A percentile compares a stretch with the other conserved stretches of the same genome.
phyloP scores from a whole-genome alignment of 2,797 vertebrate genomes.

The Syndactyla subalaris region DNA sequence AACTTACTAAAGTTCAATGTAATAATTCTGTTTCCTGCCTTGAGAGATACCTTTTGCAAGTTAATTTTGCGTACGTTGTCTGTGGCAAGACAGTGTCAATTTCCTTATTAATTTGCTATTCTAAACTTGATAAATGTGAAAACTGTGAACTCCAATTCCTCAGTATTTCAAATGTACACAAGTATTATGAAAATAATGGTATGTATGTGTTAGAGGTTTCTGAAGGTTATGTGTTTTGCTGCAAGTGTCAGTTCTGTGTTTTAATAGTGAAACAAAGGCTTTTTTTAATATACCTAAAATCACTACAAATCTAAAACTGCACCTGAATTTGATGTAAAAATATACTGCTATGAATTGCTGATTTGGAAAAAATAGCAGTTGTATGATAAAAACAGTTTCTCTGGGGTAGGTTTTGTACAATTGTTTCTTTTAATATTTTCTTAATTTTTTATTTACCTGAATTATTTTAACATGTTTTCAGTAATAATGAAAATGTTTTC shows the following conservation, averaged over 20 bases:
- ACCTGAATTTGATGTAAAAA: neutral
- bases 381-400: neutral
- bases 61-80: neutral
- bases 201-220: neutral
- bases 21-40: neutral
- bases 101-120: neutral
- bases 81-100: neutral
- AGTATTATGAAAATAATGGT: neutral
- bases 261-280: neutral
- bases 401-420: fast-evolving
- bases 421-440: neutral
- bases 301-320: neutral
- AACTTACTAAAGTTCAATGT: neutral
- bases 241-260: neutral
- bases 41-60: neutral
- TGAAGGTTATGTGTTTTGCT: neutral
- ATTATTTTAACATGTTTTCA: neutral
- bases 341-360: neutral
- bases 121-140: neutral
- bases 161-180: neutral
- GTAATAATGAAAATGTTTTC: neutral
- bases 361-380: neutral
- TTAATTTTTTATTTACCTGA: neutral
- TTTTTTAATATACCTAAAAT: neutral
- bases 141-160: neutral